Base-by-base conservation (phyloP, 2,113 vertebrate genomes). In the Sebastes fasciatus region DNA sequence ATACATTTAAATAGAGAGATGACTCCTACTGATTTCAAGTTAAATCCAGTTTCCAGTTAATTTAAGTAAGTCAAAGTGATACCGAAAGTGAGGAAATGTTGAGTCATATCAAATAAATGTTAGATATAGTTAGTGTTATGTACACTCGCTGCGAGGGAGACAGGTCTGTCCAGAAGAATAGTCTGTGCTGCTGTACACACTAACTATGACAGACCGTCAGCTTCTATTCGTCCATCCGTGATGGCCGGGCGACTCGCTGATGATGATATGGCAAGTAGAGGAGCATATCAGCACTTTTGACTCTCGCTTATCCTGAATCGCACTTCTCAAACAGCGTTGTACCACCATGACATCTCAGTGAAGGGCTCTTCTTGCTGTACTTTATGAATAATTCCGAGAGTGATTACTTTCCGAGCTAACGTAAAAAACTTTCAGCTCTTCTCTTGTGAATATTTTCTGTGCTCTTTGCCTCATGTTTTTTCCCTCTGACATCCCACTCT, bases 201-300 rank as follows among this genome's bases (percentile, higher is more conserved):
- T 6, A 77, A 85, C 84, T 83, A 26, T 86, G 90, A 88, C 89
- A 83, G 79, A 58, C 77, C 26, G 86, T 92, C 92, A 66, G 60
- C 61, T 89, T 79, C n/a, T 63, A 86, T 92, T 80, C 17, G 26
- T 75, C 85, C 46, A 17, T 68, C 58, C 19, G 12, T 64, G 70
- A 77, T 66, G 42, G 60, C 65, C 2, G 12, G 19, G 82, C 62
- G 21, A 72, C 83, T 73, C 58, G 10, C 76, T 52, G 86, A 78
- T 45, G 89, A 82, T 87, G 90, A 89, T 76, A 67, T 63, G 65
- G 57, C 70, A 64, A 82, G 82, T 42, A 48, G 79, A 84, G 65
- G 67, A 86, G 70, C 73, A 6, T n/a, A 63, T 86, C 88, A 89
- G 89, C 84, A 83, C 71, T 82, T 91, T 74, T 83, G 61, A 73